These are phyloP conservation scores for Hemiprocne comata DNA, from an alignment of 2,113 vertebrate species.

Conservation along the genomic window DNA sequence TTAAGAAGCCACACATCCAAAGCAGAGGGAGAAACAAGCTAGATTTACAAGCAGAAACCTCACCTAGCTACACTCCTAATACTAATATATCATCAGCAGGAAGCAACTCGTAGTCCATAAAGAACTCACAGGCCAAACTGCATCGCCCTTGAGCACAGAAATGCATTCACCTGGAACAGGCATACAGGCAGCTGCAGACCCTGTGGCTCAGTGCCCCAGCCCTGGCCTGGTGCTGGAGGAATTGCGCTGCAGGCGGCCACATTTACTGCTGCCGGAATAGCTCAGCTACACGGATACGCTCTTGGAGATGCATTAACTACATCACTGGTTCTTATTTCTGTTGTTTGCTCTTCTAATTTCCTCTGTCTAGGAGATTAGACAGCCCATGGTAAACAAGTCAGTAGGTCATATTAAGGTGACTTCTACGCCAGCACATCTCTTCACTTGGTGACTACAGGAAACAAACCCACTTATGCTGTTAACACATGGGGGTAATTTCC, in stretches of 20 bases:
- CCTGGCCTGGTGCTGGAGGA: background rate
- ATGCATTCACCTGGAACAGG: background rate
- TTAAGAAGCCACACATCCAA: background rate
- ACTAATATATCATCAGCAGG: background rate
- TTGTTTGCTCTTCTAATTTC: background rate
- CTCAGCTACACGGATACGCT: background rate
- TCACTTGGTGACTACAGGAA: background rate
- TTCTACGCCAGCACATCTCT: constrained; percentile 21
- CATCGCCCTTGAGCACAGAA: fast-evolving
- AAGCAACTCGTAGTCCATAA: fast-evolving
- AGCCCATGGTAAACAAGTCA: constrained; percentile 3
- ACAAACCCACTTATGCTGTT: background rate
- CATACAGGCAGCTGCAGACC: background rate
- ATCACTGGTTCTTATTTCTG: background rate
- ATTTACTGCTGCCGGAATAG: background rate
- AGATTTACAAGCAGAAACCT: background rate
- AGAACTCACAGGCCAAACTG: background rate
- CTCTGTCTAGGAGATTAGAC: constrained; percentile 32
- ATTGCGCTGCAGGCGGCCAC: background rate
- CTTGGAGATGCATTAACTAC: background rate
- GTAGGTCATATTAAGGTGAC: background rate
- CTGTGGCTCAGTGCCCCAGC: background rate
- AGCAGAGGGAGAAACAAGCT: background rate
- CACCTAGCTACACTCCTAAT: background rate
- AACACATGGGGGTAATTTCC: background rate